A percentile compares a stretch with the other conserved stretches of the same genome.
Conservation (phyloP, 2,113 vertebrate species). For the Etheostoma spectabile region DNA sequence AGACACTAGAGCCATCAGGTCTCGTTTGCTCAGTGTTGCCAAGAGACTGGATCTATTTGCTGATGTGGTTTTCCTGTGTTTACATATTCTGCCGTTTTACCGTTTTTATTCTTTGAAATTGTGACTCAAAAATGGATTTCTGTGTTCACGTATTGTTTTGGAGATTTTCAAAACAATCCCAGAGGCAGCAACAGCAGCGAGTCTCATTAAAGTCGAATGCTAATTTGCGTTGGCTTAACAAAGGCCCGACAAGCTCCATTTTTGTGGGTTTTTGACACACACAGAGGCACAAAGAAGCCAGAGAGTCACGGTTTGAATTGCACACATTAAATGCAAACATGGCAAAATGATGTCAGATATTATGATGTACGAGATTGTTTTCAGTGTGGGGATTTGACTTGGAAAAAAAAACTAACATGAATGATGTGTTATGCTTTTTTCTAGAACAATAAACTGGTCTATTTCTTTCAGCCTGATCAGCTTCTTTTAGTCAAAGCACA, state of each 20-base stretch:
- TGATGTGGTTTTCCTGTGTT: background rate
- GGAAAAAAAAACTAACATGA: background rate
- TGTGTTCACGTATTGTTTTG: background rate
- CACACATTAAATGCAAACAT: background rate
- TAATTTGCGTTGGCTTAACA: background rate
- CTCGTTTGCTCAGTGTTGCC: background rate
- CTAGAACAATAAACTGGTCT: background rate
- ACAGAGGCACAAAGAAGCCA: background rate
- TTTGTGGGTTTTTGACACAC: slow-evolving; percentile 1
- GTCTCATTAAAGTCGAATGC: background rate
- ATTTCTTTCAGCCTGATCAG: background rate
- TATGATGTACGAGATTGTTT: background rate
- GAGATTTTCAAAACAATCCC: background rate
- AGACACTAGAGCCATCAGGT: background rate
- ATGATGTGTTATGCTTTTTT: slow-evolving; percentile 3
- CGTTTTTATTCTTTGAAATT: background rate
- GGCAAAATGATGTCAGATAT: background rate
- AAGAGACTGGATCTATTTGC: background rate
- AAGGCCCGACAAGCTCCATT: background rate
- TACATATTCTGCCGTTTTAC: background rate
- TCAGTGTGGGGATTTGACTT: background rate
- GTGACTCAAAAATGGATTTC: background rate
- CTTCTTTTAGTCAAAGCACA: background rate
- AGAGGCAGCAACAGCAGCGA: background rate
- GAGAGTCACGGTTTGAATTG: background rate